phyloP scores from a whole-genome alignment of 2,797 vertebrate species.

The Halcyon chelicuti region DNA sequence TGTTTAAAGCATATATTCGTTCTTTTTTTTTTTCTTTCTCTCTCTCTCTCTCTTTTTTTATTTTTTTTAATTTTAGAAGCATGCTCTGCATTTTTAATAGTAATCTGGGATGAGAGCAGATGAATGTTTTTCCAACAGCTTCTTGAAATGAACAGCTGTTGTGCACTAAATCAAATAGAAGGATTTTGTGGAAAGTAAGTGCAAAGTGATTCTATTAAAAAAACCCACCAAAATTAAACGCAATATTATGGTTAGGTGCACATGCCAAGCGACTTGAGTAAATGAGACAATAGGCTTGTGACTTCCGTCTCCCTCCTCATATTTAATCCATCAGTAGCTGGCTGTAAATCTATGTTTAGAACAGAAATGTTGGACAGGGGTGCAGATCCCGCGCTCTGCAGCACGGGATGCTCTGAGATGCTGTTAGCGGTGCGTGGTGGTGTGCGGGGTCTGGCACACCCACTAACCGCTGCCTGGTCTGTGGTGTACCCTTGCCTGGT shows the following conservation, averaged over 20 bases:
- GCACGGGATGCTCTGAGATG: background rate
- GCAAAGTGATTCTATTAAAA: background rate
- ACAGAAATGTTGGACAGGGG: background rate
- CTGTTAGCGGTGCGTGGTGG: accelerated
- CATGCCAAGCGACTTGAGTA: background rate
- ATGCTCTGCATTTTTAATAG: background rate
- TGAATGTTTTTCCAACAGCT: constrained; percentile 1
- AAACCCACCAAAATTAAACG: background rate
- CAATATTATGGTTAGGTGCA: background rate
- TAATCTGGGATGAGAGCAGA: background rate
- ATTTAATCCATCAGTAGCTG: background rate
- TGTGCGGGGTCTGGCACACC: background rate
- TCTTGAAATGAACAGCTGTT: constrained; percentile 35
- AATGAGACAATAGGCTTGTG: background rate
- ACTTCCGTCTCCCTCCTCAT: background rate
- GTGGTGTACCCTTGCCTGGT: background rate
- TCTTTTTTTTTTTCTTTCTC: background rate
- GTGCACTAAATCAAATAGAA: background rate
- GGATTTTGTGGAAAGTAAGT: background rate
- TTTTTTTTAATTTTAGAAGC: background rate
- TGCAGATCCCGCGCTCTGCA: background rate
- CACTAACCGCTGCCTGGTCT: accelerated
- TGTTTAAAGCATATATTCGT: background rate
- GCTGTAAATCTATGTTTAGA: background rate
- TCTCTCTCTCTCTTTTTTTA: background rate